Evolutionary conservation across 2,888 invertebrate species (phyloP).

Genomic region (Drosophila anceps): DNA sequence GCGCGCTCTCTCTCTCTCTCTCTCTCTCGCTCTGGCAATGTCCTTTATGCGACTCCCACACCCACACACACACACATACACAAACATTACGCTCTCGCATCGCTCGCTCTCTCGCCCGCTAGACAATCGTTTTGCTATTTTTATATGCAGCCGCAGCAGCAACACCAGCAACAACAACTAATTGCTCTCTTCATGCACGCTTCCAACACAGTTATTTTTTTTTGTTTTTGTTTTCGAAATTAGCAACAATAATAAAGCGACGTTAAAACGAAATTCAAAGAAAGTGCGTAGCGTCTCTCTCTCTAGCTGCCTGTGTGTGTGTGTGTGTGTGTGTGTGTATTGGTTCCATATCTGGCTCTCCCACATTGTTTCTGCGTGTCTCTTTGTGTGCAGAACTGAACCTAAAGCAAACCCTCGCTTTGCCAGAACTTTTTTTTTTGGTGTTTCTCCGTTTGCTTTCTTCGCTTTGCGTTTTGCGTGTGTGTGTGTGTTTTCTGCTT

Average conservation of each 20-base stretch:
- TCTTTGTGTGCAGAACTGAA: slow-evolving; percentile 40
- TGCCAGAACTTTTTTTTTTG: slow-evolving; percentile 32
- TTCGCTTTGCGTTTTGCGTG: slow-evolving; percentile 6
- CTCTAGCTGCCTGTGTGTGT: slow-evolving; percentile 1
- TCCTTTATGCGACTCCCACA: slow-evolving; percentile 45
- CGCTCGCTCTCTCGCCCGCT: slow-evolving; percentile 8
- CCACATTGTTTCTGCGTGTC: slow-evolving; percentile 1
- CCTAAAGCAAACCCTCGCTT: slow-evolving; percentile 30
- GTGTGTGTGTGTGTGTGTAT: slow-evolving; percentile 1
- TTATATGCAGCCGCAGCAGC: slow-evolving; percentile 48
- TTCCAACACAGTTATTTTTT: slow-evolving; percentile 25
- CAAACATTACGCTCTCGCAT: slow-evolving; percentile 6
- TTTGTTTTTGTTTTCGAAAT: slow-evolving; percentile 61
- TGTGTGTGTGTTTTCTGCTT: slow-evolving; percentile 1
- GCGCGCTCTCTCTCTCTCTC: not conserved
- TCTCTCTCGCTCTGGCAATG: slow-evolving; percentile 17
- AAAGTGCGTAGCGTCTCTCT: slow-evolving; percentile 58
- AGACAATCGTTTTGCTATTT: slow-evolving; percentile 56
- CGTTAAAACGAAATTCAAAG: slow-evolving; percentile 61
- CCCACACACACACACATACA: slow-evolving; percentile 13
- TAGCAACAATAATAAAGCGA: slow-evolving; percentile 69
- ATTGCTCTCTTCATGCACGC: slow-evolving; percentile 36
- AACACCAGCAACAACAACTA: slow-evolving; percentile 24
- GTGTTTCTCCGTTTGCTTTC: slow-evolving; percentile 39
- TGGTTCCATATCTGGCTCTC: slow-evolving; percentile 5